Percentiles rank a stretch among this genome's conserved stretches.
Evolutionary conservation across 1,140 invertebrate genomes (phyloP).

Genomic region (Drosophila elegans): DNA sequence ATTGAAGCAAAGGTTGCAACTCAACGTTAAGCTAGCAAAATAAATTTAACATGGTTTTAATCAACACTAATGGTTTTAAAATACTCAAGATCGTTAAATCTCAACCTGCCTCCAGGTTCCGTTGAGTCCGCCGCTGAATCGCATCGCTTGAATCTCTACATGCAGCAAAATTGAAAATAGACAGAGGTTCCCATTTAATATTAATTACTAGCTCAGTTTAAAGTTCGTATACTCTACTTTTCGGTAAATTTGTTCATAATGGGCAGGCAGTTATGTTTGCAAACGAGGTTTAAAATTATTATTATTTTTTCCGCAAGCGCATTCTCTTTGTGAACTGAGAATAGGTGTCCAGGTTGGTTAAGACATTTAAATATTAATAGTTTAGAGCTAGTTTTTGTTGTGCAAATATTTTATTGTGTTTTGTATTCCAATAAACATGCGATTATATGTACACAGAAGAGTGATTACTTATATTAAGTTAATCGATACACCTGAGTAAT

Average conservation of each 20-base stretch:
- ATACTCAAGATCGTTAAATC: conserved; percentile 55
- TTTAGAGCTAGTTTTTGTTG: background rate
- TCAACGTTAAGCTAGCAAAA: conserved; percentile 9
- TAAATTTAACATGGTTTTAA: conserved; percentile 44
- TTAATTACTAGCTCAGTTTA: conserved; percentile 15
- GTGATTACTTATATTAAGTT: conserved; percentile 7
- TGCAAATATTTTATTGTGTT: conserved; percentile 26
- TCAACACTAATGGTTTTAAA: conserved; percentile 56
- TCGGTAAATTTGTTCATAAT: conserved; percentile 4
- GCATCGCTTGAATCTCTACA: conserved; percentile 84
- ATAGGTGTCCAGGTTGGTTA: conserved; percentile 25
- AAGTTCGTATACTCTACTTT: conserved; percentile 13
- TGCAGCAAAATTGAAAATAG: conserved; percentile 60
- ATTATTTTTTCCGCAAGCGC: conserved; percentile 14
- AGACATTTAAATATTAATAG: conserved; percentile 4
- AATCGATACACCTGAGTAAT: conserved; percentile 5
- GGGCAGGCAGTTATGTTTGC: conserved; percentile 11
- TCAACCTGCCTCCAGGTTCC: conserved; percentile 84
- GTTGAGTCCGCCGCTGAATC: conserved; percentile 69
- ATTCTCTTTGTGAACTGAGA: background rate
- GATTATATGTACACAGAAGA: conserved; percentile 17
- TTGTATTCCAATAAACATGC: conserved; percentile 31
- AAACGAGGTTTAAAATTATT: background rate
- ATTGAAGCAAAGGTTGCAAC: conserved; percentile 5
- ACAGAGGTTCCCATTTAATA: conserved; percentile 55